A percentile compares a stretch with the other conserved stretches of the same genome.
These are phyloP conservation scores for Hypselothyrea guttata DNA, from an alignment of 2,888 invertebrate genomes.

Conservation along the genomic window DNA sequence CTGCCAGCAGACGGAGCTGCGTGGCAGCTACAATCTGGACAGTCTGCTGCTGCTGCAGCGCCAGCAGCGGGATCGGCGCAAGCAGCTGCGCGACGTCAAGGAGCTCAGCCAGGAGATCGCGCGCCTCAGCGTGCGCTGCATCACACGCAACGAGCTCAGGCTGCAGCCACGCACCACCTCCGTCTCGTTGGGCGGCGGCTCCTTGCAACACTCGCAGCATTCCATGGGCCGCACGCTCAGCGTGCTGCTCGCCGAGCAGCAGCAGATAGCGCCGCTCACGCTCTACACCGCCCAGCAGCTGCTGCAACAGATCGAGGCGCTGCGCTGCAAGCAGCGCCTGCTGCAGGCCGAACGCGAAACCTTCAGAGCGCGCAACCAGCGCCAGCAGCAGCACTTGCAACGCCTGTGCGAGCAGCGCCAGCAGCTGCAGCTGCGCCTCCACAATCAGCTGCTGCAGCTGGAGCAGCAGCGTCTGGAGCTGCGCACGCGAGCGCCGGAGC, in stretches of 20 bases:
- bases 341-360: constrained; percentile 60
- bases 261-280: constrained; percentile 76
- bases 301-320: constrained; percentile 65
- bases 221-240: constrained; percentile 81
- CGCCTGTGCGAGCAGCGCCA: constrained; percentile 87
- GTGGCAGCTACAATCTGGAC: constrained; percentile 88
- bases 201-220: constrained; percentile 54
- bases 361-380: constrained; percentile 54
- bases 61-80: constrained; percentile 88
- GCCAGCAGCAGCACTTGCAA: constrained; percentile 86
- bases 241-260: constrained; percentile 76
- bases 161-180: constrained; percentile 69
- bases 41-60: constrained; percentile 88
- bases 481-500: constrained; percentile 38
- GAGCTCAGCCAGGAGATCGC: constrained; percentile 83
- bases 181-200: constrained; percentile 36
- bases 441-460: constrained; percentile 44
- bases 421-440: constrained; percentile 85
- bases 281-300: constrained; percentile 79
- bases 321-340: constrained; percentile 65
- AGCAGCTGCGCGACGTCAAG: constrained; percentile 86
- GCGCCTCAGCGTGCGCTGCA: constrained; percentile 82
- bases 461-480: constrained; percentile 56
- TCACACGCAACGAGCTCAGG: constrained; percentile 66
- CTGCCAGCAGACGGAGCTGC: constrained; percentile 85